Percentiles rank a stretch among this genome's conserved stretches.
phyloP scores from a whole-genome alignment of 2,888 invertebrate species.

The Bruchidius siliquastri region DNA sequence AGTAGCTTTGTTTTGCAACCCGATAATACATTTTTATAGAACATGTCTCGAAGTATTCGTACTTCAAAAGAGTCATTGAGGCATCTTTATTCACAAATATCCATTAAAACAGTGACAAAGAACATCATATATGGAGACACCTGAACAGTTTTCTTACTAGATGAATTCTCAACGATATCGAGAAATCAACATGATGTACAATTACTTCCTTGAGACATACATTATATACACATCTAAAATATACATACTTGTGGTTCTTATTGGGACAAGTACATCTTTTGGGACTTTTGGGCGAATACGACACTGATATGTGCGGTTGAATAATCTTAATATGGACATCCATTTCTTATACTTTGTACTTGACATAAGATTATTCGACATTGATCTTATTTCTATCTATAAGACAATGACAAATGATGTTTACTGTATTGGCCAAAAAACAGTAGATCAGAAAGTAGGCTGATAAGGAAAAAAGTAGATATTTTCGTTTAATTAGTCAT shows the following conservation, averaged over 20 bases:
- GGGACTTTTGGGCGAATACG: not conserved
- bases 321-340: not conserved
- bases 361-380: not conserved
- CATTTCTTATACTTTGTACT: not conserved
- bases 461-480: no score
- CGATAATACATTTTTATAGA: not conserved
- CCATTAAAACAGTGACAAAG: no score
- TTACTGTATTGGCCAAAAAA: not conserved
- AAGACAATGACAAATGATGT: not conserved
- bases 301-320: conserved; percentile 5
- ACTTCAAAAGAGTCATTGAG: not conserved
- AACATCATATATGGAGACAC: no score
- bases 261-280: conserved; percentile 5
- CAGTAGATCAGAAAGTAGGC: not conserved
- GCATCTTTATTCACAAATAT: no score
- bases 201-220: conserved; percentile 5
- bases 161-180: no score
- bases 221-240: conserved; percentile 16
- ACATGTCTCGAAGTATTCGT: not conserved
- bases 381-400: not conserved
- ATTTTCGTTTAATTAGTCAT: no score
- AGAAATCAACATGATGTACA: not conserved
- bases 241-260: conserved; percentile 6
- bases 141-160: no score
- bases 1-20: not conserved